Conservation (phyloP, 1,140 invertebrate genomes). For the Euglossa dilemma region DNA sequence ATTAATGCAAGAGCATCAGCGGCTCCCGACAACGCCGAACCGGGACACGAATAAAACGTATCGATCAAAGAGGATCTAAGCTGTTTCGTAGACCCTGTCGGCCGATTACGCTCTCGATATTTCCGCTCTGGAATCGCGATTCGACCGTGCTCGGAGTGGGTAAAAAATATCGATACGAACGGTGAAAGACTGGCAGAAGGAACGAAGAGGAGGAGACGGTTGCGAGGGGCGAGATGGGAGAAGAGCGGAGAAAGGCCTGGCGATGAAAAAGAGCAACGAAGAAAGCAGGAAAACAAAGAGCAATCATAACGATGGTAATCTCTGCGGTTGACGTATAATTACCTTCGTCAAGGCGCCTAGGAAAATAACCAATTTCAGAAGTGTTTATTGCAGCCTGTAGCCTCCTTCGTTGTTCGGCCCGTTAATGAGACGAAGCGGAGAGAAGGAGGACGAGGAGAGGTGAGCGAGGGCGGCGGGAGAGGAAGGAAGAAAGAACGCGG, state of each 20-base stretch:
- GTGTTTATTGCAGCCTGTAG: constrained; percentile 73
- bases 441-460: neutral
- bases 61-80: neutral
- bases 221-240: no score
- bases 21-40: neutral
- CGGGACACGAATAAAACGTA: neutral
- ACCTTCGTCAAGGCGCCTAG: constrained; percentile 68
- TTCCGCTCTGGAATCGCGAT: neutral
- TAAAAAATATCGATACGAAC: neutral
- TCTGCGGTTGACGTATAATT: constrained; percentile 77
- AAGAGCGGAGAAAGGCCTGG: neutral
- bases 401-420: constrained; percentile 67
- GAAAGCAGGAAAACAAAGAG: constrained; percentile 72
- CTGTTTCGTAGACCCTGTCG: neutral
- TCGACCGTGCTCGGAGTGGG: neutral
- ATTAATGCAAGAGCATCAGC: constrained; percentile 12
- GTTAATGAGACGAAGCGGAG: constrained; percentile 64
- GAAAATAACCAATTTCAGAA: constrained; percentile 79
- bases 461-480: neutral
- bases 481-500: constrained; percentile 10
- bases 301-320: constrained; percentile 78
- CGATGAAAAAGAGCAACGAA: constrained; percentile 30
- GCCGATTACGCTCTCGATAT: neutral
- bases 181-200: neutral
- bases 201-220: no score